Evolutionary conservation across 2,797 vertebrate species (phyloP).

Genomic region (Lepus townsendii): DNA sequence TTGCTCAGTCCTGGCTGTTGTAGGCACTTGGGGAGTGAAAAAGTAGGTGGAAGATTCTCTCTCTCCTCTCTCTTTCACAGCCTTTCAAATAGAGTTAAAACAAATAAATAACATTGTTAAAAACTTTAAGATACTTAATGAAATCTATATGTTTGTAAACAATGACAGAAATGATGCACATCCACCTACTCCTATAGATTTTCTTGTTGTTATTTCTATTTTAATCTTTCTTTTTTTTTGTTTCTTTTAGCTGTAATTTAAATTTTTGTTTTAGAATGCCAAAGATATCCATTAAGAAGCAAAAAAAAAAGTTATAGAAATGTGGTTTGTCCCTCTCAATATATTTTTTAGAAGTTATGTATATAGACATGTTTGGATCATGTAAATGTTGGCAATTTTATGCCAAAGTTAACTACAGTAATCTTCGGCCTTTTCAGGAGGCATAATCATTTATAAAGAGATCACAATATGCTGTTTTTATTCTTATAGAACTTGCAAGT

Average conservation of each 20-base stretch:
- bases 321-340: not conserved
- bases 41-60: too few relatives aligned
- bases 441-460: not conserved
- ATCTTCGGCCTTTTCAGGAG: not conserved
- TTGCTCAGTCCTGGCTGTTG: too few relatives aligned
- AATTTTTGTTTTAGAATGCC: not conserved
- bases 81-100: too few relatives aligned
- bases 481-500: not conserved
- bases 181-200: not conserved
- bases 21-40: too few relatives aligned
- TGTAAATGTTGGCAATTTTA: not conserved
- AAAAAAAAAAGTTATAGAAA: not conserved
- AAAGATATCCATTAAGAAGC: not conserved
- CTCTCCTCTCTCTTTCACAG: too few relatives aligned
- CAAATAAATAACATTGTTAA: too few relatives aligned
- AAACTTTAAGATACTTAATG: too few relatives aligned
- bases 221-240: not conserved
- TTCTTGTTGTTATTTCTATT: not conserved
- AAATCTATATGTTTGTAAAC: not conserved
- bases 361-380: not conserved
- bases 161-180: not conserved
- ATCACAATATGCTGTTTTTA: not conserved
- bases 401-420: not conserved
- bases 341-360: not conserved
- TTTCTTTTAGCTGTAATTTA: not conserved